A percentile compares a stretch with the other conserved stretches of the same genome.
Conservation (phyloP, 2,888 invertebrate species). For the Sphinx pinastri region DNA sequence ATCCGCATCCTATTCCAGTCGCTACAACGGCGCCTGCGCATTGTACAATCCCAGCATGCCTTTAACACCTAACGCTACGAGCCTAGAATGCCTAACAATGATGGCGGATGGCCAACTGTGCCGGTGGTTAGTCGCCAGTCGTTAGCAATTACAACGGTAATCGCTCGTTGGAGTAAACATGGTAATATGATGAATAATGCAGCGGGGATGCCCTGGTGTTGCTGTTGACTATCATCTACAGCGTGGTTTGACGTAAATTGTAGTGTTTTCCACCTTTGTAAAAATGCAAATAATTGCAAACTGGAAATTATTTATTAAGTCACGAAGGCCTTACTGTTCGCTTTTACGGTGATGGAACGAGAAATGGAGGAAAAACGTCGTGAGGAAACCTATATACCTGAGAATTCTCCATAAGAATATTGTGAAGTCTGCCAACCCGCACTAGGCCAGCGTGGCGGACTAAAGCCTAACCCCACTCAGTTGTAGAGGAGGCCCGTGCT, state of each 20-base stretch:
- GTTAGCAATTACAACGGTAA: constrained; percentile 10
- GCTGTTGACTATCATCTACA: background rate
- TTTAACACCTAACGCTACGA: constrained; percentile 20
- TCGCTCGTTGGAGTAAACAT: constrained; percentile 6
- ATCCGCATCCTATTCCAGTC: background rate
- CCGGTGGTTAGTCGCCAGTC: constrained; percentile 30
- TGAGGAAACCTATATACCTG: too few species aligned
- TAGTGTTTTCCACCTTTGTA: background rate
- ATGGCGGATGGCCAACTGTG: constrained; percentile 56
- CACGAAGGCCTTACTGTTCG: too few species aligned
- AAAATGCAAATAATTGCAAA: too few species aligned
- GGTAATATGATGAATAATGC: constrained; percentile 11
- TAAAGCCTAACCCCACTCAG: too few species aligned
- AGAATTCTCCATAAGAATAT: too few species aligned
- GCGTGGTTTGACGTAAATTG: background rate
- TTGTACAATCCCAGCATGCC: background rate
- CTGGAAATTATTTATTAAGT: too few species aligned
- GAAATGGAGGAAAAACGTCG: too few species aligned
- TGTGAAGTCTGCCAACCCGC: too few species aligned
- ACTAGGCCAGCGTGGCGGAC: too few species aligned
- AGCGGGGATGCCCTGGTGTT: constrained; percentile 11
- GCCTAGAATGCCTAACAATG: constrained; percentile 40
- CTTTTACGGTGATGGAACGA: too few species aligned
- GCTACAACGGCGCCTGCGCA: background rate
- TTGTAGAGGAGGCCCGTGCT: too few species aligned